Percentiles rank a stretch among this genome's conserved stretches.
Conservation (phyloP, 2,113 vertebrate species). For the Cebidichthys violaceus region DNA sequence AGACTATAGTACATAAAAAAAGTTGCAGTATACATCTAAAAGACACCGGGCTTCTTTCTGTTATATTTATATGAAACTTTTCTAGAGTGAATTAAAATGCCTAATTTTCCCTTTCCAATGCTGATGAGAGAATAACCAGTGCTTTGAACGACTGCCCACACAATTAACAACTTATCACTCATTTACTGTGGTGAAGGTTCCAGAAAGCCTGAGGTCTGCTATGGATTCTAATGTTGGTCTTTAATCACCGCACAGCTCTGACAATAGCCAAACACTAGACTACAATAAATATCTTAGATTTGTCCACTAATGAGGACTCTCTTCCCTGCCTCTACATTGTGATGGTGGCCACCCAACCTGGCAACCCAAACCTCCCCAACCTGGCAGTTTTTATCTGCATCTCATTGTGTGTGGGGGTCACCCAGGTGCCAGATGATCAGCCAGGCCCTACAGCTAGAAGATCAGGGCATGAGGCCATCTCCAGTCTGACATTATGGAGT, state of each 20-base stretch:
- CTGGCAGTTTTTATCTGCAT: conserved; percentile 47
- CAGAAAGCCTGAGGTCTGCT: conserved; percentile 79
- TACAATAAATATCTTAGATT: conserved; percentile 57
- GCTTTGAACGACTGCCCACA: conserved; percentile 78
- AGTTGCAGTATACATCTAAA: conserved; percentile 31
- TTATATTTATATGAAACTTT: conserved; percentile 56
- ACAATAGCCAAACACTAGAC: conserved; percentile 65
- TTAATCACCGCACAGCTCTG: conserved; percentile 76
- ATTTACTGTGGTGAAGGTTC: conserved; percentile 69
- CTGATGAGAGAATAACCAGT: conserved; percentile 64
- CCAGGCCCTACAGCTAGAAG: conserved; percentile 56
- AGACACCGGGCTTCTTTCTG: conserved; percentile 5
- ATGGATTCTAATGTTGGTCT: conserved; percentile 76
- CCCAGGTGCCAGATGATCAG: conserved; percentile 27
- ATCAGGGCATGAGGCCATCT: conserved; percentile 51
- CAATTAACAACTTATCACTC: conserved; percentile 75
- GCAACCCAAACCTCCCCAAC: conserved; percentile 38
- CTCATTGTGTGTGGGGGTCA: conserved; percentile 26
- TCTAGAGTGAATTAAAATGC: conserved; percentile 34
- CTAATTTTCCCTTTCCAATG: conserved; percentile 52
- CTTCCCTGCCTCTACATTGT: conserved; percentile 25
- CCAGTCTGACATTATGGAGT: conserved; percentile 5
- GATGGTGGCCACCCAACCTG: conserved; percentile 65
- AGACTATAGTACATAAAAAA: neutral
- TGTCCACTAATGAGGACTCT: conserved; percentile 59